Evolutionary conservation across 2,113 vertebrate genomes (phyloP), one percentile per base, ranked within the genome.

Genomic region (Strigops habroptila): DNA sequence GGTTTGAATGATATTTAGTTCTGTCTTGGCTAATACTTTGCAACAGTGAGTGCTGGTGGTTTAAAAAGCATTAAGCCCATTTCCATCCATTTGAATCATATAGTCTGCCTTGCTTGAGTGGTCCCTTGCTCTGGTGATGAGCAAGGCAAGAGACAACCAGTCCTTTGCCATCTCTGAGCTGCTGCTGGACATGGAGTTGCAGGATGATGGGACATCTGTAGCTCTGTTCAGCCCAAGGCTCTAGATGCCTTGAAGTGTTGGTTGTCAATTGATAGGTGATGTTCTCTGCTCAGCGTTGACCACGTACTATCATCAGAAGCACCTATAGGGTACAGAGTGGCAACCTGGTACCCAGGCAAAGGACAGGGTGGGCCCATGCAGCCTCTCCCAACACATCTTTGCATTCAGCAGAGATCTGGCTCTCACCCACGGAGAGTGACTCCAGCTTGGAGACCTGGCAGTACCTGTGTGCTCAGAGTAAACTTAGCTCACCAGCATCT

Each of bases 131-230:
- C n/a, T 21, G 22, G 6, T 31, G 11, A n/a, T 43, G 62, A 64
- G 18, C 18, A 64, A 90, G 24, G 16, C 35, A 51, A 44, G 59
- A 75, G 33, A 73, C 3, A 33, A 35, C 19, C 12, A 37, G 30
- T 70, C 39, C 52, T 79, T 71, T 64, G 43, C 8, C 17, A 27
- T 68, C 60, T n/a, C 43, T 43, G 55, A 79, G 69, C 17, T 59
- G 11, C 60, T 67, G 57, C 51, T 1, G 2, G 43, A 28, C 1
- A 0, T 21, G 51, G 44, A 90, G n/a, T 10, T 48, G 17, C 14
- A 0, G 3, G 22, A 35, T n/a, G 46, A 19, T 35, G 14, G 27
- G 12, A 41, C 5, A 10, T 62, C 17, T 3, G 1, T 30, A 65
- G 23, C 31, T 53, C 31, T 28, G 8, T 60, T 37, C 14, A 18